phyloP scores from a whole-genome alignment of 2,797 vertebrate species.

The Heliangelus exortis region DNA sequence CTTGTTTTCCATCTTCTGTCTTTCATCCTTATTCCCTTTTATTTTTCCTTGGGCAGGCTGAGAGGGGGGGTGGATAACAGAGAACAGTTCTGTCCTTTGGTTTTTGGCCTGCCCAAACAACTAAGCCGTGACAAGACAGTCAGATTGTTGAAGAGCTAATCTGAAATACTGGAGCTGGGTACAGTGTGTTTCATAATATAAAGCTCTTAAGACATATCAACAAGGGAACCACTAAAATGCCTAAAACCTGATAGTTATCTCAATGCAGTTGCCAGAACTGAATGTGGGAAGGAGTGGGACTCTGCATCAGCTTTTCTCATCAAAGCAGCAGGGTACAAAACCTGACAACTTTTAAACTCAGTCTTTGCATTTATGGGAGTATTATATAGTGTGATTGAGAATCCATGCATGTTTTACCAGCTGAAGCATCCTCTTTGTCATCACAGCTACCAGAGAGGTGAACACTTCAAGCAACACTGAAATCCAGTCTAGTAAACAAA shows the following conservation, averaged over 20 bases:
- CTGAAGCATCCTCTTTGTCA: not conserved
- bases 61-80: too few species aligned
- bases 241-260: not conserved
- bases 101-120: too few species aligned
- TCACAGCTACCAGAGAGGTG: not conserved
- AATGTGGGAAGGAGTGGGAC: fast-evolving
- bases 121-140: too few species aligned
- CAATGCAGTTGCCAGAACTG: not conserved
- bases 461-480: not conserved
- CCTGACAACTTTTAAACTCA: not conserved
- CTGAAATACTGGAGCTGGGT: not conserved
- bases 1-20: too few species aligned
- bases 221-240: not conserved
- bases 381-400: not conserved
- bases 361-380: not conserved
- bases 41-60: too few species aligned
- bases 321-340: not conserved
- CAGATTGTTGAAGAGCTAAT: too few species aligned
- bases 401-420: not conserved
- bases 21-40: too few species aligned
- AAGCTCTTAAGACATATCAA: not conserved
- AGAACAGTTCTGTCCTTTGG: too few species aligned
- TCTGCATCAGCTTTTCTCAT: not conserved
- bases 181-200: not conserved
- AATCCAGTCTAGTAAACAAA: not conserved